phyloP scores from a whole-genome alignment of 2,888 invertebrate species.

The Watsonalla cultraria region DNA sequence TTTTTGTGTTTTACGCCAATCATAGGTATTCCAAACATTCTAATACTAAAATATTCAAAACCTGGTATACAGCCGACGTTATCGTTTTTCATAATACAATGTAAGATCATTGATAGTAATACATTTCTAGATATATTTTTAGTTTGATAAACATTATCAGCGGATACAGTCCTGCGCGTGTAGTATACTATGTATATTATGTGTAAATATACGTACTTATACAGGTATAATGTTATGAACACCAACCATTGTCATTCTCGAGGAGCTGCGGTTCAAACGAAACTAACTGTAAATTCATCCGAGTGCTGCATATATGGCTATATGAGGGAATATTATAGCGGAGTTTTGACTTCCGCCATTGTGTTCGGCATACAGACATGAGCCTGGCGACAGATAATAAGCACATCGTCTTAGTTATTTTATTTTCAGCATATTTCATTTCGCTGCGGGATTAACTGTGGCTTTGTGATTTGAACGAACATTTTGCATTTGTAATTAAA shows the following conservation, averaged over 20 bases:
- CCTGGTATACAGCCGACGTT: too few relatives aligned
- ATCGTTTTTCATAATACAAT: too few relatives aligned
- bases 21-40: too few relatives aligned
- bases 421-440: too few relatives aligned
- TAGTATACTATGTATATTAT: background rate
- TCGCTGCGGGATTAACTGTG: too few relatives aligned
- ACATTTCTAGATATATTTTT: background rate
- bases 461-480: too few relatives aligned
- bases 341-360: conserved; percentile 22
- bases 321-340: conserved; percentile 13
- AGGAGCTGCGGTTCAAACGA: conserved; percentile 16
- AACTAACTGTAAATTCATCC: conserved; percentile 22
- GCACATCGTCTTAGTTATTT: too few relatives aligned
- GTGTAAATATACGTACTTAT: background rate
- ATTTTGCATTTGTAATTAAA: too few relatives aligned
- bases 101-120: too few relatives aligned
- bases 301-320: conserved; percentile 8
- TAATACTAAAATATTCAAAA: too few relatives aligned
- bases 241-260: conserved; percentile 12
- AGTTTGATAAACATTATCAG: background rate
- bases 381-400: background rate
- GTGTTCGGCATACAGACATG: conserved; percentile 5
- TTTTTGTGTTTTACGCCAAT: too few relatives aligned
- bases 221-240: background rate
- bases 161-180: background rate